Evolutionary conservation across 2,113 vertebrate genomes (phyloP), one percentile per base, ranked within the genome.

Genomic region (Benitochromis conjunctus): DNA sequence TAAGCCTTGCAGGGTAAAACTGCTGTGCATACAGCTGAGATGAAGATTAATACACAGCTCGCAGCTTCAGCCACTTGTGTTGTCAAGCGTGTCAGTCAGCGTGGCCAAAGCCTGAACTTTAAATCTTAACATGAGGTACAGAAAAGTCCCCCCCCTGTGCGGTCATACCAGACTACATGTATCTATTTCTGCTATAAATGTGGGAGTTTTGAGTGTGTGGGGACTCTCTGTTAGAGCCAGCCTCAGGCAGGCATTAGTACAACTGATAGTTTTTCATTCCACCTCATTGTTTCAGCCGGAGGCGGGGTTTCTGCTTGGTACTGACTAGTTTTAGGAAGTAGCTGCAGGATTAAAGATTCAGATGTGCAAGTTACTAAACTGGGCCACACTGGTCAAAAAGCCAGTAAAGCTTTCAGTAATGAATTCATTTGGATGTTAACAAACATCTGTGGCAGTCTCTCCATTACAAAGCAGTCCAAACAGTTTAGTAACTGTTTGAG

Each of bases 271-370:
- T 62, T 34, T 62, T 12, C 58, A 62, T 62, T 6, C 8, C 0
- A 38, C 62, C 36, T 66, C 36, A 66, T 66, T 66, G 21, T 66
- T 66, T 66, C 62, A 66, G 62, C 62, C 36, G 24, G 12, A 24
- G 64, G 1, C 10, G 1, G 0, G 12, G 36, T 69, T 69, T 0
- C n/a, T 69, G 0, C 36, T 69, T 21, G 0, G 12, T 6, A 69
- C 64, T 69, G 64, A 2, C 64, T 16, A 24, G 64, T 43, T 66
- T 66, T 34, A 66, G 62, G 62, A 21, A 0, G 62, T 21, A 46
- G 41, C 21, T 10, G 21, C 13, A 26, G 66, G 13, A 24, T 71
- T 71, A 46, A 46, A 71, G 14, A 6, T 53, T 53, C 7, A 7
- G 7, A 74, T 0, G 69, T 46, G 24, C 14, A 11, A 48, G 24